Conservation (phyloP, 2,797 vertebrate genomes). For the Ctenochaetus hawaiiensis region DNA sequence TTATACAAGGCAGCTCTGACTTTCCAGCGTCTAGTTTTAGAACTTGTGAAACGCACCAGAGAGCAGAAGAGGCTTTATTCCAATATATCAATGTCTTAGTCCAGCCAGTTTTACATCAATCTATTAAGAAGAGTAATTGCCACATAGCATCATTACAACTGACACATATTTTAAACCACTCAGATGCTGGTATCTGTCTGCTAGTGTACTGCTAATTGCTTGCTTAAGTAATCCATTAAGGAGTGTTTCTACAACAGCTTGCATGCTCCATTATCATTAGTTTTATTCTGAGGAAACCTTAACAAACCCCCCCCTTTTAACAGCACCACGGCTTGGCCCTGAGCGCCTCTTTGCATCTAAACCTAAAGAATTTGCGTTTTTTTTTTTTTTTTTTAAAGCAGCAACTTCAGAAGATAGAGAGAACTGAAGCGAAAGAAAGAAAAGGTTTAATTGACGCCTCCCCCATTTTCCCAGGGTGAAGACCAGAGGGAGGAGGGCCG, state of each 20-base stretch:
- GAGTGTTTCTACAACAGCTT: constrained; percentile 77
- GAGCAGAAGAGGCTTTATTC: not conserved
- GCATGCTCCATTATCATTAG: constrained; percentile 79
- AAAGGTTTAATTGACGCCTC: constrained; percentile 88
- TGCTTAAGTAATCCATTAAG: constrained; percentile 80
- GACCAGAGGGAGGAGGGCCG: constrained; percentile 86
- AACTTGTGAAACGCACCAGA: not conserved
- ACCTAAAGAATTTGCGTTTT: constrained; percentile 81
- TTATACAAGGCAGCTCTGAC: constrained; percentile 8
- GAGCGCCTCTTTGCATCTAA: constrained; percentile 86
- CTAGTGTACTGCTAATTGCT: constrained; percentile 78
- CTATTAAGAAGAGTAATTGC: constrained; percentile 63
- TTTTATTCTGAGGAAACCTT: constrained; percentile 76
- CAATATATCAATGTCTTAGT: constrained; percentile 40
- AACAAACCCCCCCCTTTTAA: constrained; percentile 71
- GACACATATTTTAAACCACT: constrained; percentile 70
- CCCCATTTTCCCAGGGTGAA: constrained; percentile 94
- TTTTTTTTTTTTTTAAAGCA: constrained; percentile 58
- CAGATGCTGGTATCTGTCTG: constrained; percentile 71
- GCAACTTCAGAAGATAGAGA: constrained; percentile 75
- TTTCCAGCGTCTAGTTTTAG: constrained; percentile 8
- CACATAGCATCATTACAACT: constrained; percentile 53
- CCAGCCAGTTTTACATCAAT: constrained; percentile 47
- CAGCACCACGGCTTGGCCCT: constrained; percentile 58
- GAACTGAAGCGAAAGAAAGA: constrained; percentile 78